These are phyloP conservation scores for Diabrotica virgifera DNA, from an alignment of 1,140 invertebrate genomes.

Conservation along the genomic window DNA sequence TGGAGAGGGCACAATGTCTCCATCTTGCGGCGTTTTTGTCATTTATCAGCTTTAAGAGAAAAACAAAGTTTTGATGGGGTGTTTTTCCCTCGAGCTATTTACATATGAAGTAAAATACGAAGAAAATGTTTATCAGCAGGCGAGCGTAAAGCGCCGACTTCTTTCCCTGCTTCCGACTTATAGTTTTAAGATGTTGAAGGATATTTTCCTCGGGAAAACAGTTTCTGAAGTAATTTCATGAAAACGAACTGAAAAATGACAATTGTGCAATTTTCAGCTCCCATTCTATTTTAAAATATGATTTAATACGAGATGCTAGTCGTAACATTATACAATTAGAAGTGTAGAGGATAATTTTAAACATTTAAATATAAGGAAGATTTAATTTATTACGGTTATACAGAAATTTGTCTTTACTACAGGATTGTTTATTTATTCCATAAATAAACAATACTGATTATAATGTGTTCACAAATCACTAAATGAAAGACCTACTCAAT, in stretches of 20 bases:
- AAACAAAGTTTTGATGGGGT: constrained; percentile 2
- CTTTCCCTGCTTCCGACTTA: not conserved
- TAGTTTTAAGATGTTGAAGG: constrained; percentile 2
- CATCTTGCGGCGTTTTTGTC: constrained; percentile 1
- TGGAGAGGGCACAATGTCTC: constrained; percentile 1
- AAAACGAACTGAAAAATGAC: not conserved
- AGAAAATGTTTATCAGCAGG: constrained; percentile 2
- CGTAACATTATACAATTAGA: no score
- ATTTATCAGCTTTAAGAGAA: constrained; percentile 3
- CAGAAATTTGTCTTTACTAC: no score
- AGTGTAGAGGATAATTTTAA: no score
- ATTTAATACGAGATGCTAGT: no score
- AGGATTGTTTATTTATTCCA: no score
- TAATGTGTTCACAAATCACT: no score
- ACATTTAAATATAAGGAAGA: no score
- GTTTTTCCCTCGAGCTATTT: constrained; percentile 2
- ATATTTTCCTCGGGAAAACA: not conserved
- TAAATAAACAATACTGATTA: no score
- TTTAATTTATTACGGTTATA: no score
- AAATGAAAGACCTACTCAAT: no score
- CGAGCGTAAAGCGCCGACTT: not conserved
- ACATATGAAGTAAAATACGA: constrained; percentile 1
- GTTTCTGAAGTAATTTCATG: not conserved
- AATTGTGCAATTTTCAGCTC: no score
- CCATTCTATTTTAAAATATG: no score